Percentiles rank a stretch among this genome's conserved stretches.
Evolutionary conservation across 2,797 vertebrate species (phyloP).

Genomic region (Brotogeris chrysoptera): DNA sequence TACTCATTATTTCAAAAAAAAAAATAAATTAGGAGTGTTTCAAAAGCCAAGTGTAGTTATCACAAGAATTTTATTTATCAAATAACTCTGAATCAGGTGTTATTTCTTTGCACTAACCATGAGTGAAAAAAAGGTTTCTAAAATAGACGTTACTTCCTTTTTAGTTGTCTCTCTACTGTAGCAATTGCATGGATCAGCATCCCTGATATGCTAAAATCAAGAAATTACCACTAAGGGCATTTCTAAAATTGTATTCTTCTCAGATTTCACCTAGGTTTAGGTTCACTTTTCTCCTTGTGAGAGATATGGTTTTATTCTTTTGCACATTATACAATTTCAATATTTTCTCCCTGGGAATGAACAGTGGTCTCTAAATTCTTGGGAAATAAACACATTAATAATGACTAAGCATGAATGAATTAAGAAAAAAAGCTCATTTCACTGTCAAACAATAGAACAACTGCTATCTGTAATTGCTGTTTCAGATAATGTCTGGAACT

Average conservation of each 20-base stretch:
- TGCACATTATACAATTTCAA: not conserved
- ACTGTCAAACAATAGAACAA: not conserved
- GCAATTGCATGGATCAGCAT: not conserved
- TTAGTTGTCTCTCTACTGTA: not conserved
- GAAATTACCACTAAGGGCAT: fast-evolving
- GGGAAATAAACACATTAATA: not conserved
- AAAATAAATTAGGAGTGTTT: not conserved
- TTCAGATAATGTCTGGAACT: not conserved
- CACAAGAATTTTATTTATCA: not conserved
- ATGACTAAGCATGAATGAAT: not conserved
- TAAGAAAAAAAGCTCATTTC: not conserved
- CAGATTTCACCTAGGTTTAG: not conserved
- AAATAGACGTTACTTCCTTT: not conserved
- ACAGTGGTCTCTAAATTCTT: not conserved
- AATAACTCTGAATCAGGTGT: not conserved
- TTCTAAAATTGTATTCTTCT: not conserved
- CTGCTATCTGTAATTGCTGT: not conserved
- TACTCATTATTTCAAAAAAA: not conserved
- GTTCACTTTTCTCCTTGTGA: not conserved
- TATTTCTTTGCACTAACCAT: not conserved
- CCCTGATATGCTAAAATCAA: not conserved
- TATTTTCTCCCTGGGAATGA: not conserved
- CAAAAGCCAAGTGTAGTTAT: not conserved
- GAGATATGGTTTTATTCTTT: not conserved
- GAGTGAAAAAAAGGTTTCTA: not conserved